phyloP scores from a whole-genome alignment of 2,113 vertebrate genomes.

The Synodontis membranacea region DNA sequence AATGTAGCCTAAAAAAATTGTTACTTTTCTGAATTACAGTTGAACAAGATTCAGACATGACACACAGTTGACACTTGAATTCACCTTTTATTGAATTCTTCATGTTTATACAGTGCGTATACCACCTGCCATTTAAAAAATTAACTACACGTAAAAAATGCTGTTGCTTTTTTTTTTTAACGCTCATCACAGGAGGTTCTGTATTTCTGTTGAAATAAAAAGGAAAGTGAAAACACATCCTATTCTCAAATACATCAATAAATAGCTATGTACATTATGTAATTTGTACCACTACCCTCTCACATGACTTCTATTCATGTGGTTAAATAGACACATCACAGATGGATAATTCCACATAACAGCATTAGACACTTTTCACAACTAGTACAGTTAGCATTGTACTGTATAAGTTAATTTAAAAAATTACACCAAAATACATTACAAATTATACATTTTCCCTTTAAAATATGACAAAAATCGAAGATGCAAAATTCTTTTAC shows the following conservation, averaged over 20 bases:
- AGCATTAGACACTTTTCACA: slow-evolving; percentile 23
- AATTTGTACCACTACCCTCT: neutral
- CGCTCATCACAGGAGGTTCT: neutral
- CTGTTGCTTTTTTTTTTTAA: neutral
- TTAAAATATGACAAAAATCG: neutral
- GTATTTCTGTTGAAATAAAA: neutral
- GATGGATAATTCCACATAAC: neutral
- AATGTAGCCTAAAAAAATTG: neutral
- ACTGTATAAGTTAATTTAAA: slow-evolving; percentile 12
- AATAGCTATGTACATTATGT: slow-evolving; percentile 27
- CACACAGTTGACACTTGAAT: neutral
- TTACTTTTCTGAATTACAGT: neutral
- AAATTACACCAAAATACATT: slow-evolving; percentile 29
- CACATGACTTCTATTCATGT: neutral
- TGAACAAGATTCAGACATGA: neutral
- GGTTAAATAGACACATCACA: neutral
- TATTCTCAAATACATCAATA: slow-evolving; percentile 11
- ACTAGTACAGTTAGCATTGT: neutral
- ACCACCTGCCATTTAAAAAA: slow-evolving; percentile 9
- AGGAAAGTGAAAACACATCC: neutral
- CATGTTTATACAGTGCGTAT: neutral
- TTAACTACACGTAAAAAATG: neutral
- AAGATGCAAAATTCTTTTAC: neutral
- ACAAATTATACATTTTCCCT: neutral
- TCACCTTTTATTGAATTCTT: slow-evolving; percentile 33